Base-by-base conservation (phyloP, 37 sponge, comb jelly and placozoan genomes). In the Corticium candelabrum region DNA sequence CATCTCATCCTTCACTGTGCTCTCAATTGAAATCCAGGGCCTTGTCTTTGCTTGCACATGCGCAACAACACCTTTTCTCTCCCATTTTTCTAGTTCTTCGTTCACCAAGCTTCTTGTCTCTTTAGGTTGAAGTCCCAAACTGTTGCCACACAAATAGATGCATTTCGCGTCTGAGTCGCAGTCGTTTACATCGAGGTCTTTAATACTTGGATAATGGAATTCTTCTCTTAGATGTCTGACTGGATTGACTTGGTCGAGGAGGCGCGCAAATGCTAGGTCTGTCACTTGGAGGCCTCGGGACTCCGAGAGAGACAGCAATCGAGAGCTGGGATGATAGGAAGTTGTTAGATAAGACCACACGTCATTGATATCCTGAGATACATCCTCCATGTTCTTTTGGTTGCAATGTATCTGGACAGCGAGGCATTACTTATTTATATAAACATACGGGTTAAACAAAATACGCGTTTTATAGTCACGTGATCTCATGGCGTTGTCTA, bases 81-180 rank as follows among this genome's bases (percentile, higher is more conserved):
- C 84, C 87, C 87, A 90, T 41, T 90, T 90, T 62, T 84, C 87
- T 82, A 90, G 37, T 41, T 86, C 37, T 40, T 67, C 79, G 31
- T 82, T 41, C 34, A 93, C 37, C 32, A 81, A n/a, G 0, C 34
- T 77, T 68, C 57, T 21, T 1, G 87, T 40, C 2, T 37, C 35
- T 75, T 87, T 90, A 29, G 94, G 94, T 74, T 87, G 91, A 39
- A 96, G 78, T 3, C 97, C 97, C 33, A 96, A 91, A 21, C 94
- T 93, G 79, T 94, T 90, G 36, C 91, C 90, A 41, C 41, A 29
- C 40, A 96, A 40, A 56, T 96, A 96, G 31, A 90, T 40, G 41
- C 85, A 86, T 37, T 90, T 81, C 2, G 76, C 41, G 1, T 78
- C 33, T 32, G 73, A 15, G 31, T 29, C 11, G 15, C 15, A 27